These are phyloP conservation scores for Pseudoatta argentina DNA, from an alignment of 1,140 invertebrate species.

Conservation along the genomic window DNA sequence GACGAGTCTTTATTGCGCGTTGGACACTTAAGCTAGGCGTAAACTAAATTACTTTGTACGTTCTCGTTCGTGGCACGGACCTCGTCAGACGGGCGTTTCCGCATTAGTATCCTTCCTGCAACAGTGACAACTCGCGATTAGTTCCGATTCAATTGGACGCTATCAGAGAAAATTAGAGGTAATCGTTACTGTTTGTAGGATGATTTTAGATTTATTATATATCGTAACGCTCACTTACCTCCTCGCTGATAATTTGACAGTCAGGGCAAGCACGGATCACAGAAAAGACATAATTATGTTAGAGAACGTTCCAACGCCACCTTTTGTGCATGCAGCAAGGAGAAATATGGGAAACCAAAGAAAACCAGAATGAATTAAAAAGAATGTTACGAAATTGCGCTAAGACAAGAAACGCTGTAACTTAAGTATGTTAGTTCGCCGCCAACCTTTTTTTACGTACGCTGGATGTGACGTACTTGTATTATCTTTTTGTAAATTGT, in stretches of 20 bases:
- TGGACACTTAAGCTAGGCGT: constrained; percentile 82
- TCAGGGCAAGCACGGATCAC: constrained; percentile 81
- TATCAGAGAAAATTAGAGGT: neutral
- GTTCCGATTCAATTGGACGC: neutral
- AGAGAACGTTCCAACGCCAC: constrained; percentile 79
- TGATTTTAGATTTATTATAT: constrained; percentile 4
- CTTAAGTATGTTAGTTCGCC: constrained; percentile 42
- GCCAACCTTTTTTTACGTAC: constrained; percentile 32
- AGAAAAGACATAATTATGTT: constrained; percentile 80
- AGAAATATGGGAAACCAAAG: constrained; percentile 61
- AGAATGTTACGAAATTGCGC: constrained; percentile 27
- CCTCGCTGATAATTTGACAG: constrained; percentile 75
- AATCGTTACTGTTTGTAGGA: constrained; percentile 13
- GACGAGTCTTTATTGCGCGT: constrained; percentile 75
- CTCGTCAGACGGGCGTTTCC: constrained; percentile 87
- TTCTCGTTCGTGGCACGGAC: constrained; percentile 76
- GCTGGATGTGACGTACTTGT: constrained; percentile 50
- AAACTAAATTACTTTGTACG: constrained; percentile 85
- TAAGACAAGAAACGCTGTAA: constrained; percentile 1
- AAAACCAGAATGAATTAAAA: constrained; percentile 55
- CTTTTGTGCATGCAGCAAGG: constrained; percentile 72
- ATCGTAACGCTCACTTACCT: constrained; percentile 79
- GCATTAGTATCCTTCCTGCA: constrained; percentile 88
- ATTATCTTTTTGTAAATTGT: constrained; percentile 51
- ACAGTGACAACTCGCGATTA: constrained; percentile 68